Base-by-base conservation (phyloP, 2,797 vertebrate genomes). In the Myotis vivesi region DNA sequence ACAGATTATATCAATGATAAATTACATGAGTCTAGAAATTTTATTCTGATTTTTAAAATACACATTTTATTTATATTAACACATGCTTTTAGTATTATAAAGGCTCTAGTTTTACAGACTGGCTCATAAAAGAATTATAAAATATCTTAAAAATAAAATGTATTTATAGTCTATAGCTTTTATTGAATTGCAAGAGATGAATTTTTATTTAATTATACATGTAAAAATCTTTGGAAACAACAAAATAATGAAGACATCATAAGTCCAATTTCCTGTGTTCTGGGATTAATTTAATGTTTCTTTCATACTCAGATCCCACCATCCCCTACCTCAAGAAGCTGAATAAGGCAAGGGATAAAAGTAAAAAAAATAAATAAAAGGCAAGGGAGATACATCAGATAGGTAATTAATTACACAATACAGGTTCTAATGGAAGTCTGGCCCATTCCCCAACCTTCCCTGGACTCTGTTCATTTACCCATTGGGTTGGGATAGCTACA, bases 1-100 rank as follows among this genome's bases (percentile, higher is more conserved):
- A 72, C 25, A 90, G 33, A 87, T 62, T 76, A 28, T 69, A 77
- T 73, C 87, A 95, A 77, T 33, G 36, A 79, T 49, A 62, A 84
- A 66, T 79, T 86, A 55, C 16, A 91, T 94, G 23, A 90, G 22
- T 95, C 51, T 59, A 94, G 55, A 95, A 92, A 91, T 88, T 84
- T 95, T 97, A 95, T 96, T 96, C 16, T 95, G 57, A 92, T 93
- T 79, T 94, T 72, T 80, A 95, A 96, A 96, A 94, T 81, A 77
- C 3, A 79, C 38, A 96, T 82, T 76, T 76, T 76, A 95, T 83
- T 75, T 76, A 94, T 72, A 88, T 72, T 83, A 95, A 94, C 36
- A 89, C 44, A 95, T 92, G 28, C 33, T 81, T 38, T 90, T 80
- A 85, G 68, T 55, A 95, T 82, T 89, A 93, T 87, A 92, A 94